Evolutionary conservation across 53 echinoderm and acorn worm genomes (phyloP).

Genomic region (Holothuria scabra): DNA sequence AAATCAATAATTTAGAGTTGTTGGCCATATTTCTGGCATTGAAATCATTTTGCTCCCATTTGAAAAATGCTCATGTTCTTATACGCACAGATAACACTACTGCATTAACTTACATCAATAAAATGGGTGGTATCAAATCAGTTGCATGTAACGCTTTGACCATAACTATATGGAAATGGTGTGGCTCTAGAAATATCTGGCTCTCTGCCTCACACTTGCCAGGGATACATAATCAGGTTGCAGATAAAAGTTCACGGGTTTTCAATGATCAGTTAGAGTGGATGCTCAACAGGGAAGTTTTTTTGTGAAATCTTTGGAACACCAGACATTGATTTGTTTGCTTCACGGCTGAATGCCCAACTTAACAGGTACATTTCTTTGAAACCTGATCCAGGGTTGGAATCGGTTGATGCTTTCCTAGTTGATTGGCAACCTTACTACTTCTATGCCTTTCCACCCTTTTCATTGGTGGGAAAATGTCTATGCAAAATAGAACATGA

Average conservation of each 20-base stretch:
- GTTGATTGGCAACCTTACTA: conserved; percentile 41
- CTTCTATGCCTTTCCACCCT: conserved; percentile 64
- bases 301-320: conserved; percentile 36
- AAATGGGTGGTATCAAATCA: conserved; percentile 44
- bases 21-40: conserved; percentile 44
- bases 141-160: conserved; percentile 31
- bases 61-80: background rate
- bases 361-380: conserved; percentile 52
- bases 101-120: background rate
- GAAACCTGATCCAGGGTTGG: conserved; percentile 58
- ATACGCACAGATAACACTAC: background rate
- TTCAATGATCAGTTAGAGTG: conserved; percentile 46
- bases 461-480: background rate
- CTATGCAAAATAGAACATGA: conserved; percentile 25
- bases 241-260: background rate
- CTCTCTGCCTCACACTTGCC: conserved; percentile 10
- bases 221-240: background rate
- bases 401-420: conserved; percentile 58
- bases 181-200: conserved; percentile 47
- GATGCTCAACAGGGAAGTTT: conserved; percentile 23
- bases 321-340: conserved; percentile 66
- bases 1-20: no score
- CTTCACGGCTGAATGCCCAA: conserved; percentile 58
- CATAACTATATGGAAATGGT: conserved; percentile 55
- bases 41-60: conserved; percentile 45